phyloP scores from a whole-genome alignment of 1,140 invertebrate genomes.

The Tenebrio molitor region DNA sequence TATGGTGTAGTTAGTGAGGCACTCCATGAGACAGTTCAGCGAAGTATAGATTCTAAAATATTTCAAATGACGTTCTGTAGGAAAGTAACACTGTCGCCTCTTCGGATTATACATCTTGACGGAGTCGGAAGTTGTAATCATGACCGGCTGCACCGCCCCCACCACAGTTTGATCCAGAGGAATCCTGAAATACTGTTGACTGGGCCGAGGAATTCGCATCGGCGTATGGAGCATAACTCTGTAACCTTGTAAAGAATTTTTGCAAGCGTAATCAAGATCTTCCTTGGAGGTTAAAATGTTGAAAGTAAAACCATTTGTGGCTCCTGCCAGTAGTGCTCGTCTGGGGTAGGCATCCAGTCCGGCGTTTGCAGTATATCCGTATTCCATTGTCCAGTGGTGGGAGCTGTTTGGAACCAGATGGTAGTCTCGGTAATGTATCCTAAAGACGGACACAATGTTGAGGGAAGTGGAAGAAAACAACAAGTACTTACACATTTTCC shows the following conservation, averaged over 20 bases:
- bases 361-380: constrained; percentile 12
- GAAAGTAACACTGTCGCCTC: constrained; percentile 66
- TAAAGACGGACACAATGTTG: not conserved
- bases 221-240: constrained; percentile 29
- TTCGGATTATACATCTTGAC: constrained; percentile 61
- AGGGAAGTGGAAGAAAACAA: not conserved
- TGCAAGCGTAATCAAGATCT: constrained; percentile 32
- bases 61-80: constrained; percentile 71
- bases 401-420: not conserved
- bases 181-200: constrained; percentile 39
- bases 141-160: constrained; percentile 26
- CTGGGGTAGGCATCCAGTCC: constrained; percentile 9
- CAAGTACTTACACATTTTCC: constrained; percentile 44
- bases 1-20: constrained; percentile 59
- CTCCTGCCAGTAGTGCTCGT: constrained; percentile 18
- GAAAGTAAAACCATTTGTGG: constrained; percentile 13
- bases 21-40: constrained; percentile 63
- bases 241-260: constrained; percentile 12
- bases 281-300: constrained; percentile 1
- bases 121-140: constrained; percentile 48
- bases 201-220: constrained; percentile 16
- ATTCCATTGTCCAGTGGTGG: constrained; percentile 13
- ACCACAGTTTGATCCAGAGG: constrained; percentile 39
- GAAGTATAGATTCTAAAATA: constrained; percentile 62
- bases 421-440: constrained; percentile 1